phyloP scores from a whole-genome alignment of 2,888 invertebrate genomes.

The Drosophila greeni region DNA sequence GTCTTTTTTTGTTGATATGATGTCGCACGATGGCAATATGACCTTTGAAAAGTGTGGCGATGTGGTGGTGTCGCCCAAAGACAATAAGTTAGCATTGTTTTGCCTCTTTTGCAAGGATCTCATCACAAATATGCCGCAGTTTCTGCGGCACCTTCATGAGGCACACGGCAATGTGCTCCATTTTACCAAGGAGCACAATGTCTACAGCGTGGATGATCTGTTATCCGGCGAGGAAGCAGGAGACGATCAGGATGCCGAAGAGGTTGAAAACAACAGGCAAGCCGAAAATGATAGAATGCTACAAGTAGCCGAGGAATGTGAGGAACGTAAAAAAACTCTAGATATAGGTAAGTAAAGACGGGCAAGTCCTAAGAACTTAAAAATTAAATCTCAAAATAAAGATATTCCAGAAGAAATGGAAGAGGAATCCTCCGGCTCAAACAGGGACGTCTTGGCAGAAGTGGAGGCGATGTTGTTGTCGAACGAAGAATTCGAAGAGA shows the following conservation, averaged over 20 bases:
- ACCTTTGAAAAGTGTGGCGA: conserved; percentile 67
- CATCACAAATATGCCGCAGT: conserved; percentile 47
- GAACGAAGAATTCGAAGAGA: conserved; percentile 3
- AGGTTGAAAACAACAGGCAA: conserved; percentile 9
- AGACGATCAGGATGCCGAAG: conserved; percentile 10
- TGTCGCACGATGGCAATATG: conserved; percentile 10
- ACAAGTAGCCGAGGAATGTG: conserved; percentile 13
- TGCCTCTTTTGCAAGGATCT: conserved; percentile 59
- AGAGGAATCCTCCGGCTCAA: neutral
- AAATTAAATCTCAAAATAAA: neutral
- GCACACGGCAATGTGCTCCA: conserved; percentile 50
- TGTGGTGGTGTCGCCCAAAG: conserved; percentile 56
- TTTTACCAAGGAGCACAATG: conserved; percentile 45
- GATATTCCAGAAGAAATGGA: neutral
- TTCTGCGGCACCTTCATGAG: conserved; percentile 58
- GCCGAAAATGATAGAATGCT: conserved; percentile 19
- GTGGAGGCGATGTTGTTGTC: conserved; percentile 36
- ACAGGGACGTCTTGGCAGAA: conserved; percentile 30
- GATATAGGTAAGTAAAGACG: conserved; percentile 9
- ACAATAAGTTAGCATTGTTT: conserved; percentile 51
- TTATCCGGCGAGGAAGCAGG: conserved; percentile 19
- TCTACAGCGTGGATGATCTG: conserved; percentile 62
- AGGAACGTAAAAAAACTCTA: neutral
- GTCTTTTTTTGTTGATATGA: conserved; percentile 33
- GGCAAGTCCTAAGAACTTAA: neutral